Percentiles rank a stretch among this genome's conserved stretches.
Evolutionary conservation across 2,113 vertebrate species (phyloP).

Genomic region (Vombatus ursinus): DNA sequence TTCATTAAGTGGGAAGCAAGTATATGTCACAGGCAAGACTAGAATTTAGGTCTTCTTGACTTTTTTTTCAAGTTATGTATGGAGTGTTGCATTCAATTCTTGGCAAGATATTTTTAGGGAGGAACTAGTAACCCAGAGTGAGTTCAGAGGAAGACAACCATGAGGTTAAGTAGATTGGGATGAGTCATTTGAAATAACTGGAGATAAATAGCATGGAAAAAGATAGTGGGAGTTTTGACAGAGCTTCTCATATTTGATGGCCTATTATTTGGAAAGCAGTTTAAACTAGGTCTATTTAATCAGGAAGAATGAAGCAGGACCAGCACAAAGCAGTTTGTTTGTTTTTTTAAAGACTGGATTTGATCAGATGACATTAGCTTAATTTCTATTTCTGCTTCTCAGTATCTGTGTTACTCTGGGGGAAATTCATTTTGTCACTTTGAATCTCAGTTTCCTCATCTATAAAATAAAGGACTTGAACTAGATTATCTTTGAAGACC

Average conservation of each 20-base stretch:
- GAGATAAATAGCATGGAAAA: background rate
- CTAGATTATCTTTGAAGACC: background rate
- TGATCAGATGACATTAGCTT: background rate
- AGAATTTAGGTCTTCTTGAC: background rate
- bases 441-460: background rate
- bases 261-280: background rate
- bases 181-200: background rate
- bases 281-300: too few relatives aligned
- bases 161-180: background rate
- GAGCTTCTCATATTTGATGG: background rate
- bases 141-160: background rate
- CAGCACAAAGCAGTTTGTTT: background rate
- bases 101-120: background rate
- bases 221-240: background rate
- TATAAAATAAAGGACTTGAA: background rate
- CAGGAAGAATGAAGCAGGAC: background rate
- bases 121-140: background rate
- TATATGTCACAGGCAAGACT: background rate
- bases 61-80: background rate
- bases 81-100: background rate
- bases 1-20: background rate
- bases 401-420: background rate
- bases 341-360: background rate
- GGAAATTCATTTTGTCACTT: background rate
- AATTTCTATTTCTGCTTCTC: background rate